Base-by-base conservation (phyloP, 2,888 invertebrate genomes). In the Drosophila atroscutellata region DNA sequence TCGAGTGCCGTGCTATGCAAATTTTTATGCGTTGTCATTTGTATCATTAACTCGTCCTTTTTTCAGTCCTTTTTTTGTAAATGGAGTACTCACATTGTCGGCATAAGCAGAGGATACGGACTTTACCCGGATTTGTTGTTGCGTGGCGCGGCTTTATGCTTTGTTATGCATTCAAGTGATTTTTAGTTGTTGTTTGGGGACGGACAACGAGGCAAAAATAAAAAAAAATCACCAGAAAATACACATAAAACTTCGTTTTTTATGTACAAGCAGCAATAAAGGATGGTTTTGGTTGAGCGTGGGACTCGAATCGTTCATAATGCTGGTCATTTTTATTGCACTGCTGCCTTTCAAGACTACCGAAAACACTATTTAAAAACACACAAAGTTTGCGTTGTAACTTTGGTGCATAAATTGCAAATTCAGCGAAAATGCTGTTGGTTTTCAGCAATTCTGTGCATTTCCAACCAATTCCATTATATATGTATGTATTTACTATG, bases 131-230 rank as follows among this genome's bases (percentile, higher is more conserved):
- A 72, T 24, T 75, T 69, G 60, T 42, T 73, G 77, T 80, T 70
- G 76, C 70, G 74, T 66, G 57, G 63, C 54, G 37, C 56, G 65
- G 73, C 68, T 72, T 78, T 71, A 72, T 69, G 85, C 84, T 78
- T 76, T 62, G 72, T 75, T 83, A 81, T 83, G 64, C 81, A 74
- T 75, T 78, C 65, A 50, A 75, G 72, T 75, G 69, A 68, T 72
- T 80, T 79, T 62, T 79, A 45, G 63, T 64, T 67, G 47, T 24
- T 66, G 52, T 37, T 58, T 30, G 24, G 57, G 42, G 26, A 61
- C 34, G 11, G n/a, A 7, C 50, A 58, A 50, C 34, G 1, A 30
- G 3, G 24, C 42, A 59, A n/a, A 26, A 34, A 47, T 24, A 26
- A 45, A 47, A 18, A 24, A 34, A 32, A 36, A 1, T 18, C 3